These are phyloP conservation scores for Loxodonta africana DNA, from an alignment of 2,113 vertebrate genomes.

Conservation along the genomic window DNA sequence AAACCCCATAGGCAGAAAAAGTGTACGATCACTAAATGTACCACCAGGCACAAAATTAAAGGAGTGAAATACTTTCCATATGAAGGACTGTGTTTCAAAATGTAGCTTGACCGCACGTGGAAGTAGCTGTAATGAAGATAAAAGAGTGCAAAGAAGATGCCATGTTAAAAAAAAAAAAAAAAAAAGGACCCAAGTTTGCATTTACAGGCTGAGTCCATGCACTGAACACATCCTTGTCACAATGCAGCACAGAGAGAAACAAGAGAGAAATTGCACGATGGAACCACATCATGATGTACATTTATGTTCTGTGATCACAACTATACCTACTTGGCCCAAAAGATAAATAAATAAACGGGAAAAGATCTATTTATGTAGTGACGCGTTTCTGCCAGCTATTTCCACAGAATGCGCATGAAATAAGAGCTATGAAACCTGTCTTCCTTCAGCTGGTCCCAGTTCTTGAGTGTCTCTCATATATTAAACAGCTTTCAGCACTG, in stretches of 20 bases:
- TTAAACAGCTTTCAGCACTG: slow-evolving; percentile 21
- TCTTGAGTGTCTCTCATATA: not conserved
- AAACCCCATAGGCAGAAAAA: too few species aligned
- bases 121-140: not conserved
- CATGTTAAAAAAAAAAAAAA: not conserved
- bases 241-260: not conserved
- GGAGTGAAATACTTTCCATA: not conserved
- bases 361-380: not conserved
- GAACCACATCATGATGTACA: not conserved
- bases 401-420: slow-evolving; percentile 13
- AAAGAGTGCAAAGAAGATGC: not conserved
- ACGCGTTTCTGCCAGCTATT: not conserved
- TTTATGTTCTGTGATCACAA: not conserved
- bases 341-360: not conserved
- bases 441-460: not conserved
- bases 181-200: not conserved
- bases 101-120: not conserved
- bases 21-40: too few species aligned
- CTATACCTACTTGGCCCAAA: not conserved
- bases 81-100: not conserved
- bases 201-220: not conserved
- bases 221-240: not conserved
- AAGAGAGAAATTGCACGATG: not conserved
- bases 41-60: not conserved
- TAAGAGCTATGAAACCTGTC: not conserved